Base-by-base conservation (phyloP, 2,113 vertebrate species). In the Seriola dumerili region DNA sequence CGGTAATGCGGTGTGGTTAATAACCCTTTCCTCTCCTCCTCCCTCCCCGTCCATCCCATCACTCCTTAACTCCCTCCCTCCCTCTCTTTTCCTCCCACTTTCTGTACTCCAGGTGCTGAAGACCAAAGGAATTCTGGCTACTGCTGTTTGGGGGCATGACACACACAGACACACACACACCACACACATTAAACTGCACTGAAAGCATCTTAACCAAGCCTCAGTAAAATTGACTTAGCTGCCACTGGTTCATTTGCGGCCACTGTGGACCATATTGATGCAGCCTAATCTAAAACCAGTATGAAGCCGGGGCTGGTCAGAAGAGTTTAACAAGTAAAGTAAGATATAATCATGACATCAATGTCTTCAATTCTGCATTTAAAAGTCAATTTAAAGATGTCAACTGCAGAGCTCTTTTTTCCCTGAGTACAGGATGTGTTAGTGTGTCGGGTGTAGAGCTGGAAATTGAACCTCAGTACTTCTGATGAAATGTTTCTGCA, bases 1-100 rank as follows among this genome's bases (percentile, higher is more conserved):
- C 19, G 12, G 80, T 84, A 83, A 84, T 74, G 75, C 81, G 77
- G 73, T 92, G 88, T 84, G 83, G 85, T 88, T 93, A 85, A 92
- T 91, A 91, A 87, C 77, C 59, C 64, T 86, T 88, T 80, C 79
- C 86, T 72, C n/a, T 85, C 80, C 62, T 44, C 36, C 63, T 48
- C 17, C 34, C 44, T 36, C 59, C 59, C n/a, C 52, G 29, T 55
- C 50, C 54, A 40, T 57, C 54, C 70, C 80, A 77, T 81, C 70
- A 65, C 65, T 71, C 52, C 69, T 58, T 38, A 17, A 48, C 0
- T 5, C 11, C 13, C 36, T 36, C 59, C 44, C 70, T 66, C 29
- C 54, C 34, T 42, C 23, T 9, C 8, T 40, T 44, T 50, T 52
- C 57, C 71, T 42, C 63, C 19, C 25, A 59, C 71, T 90, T 77